phyloP scores from a whole-genome alignment of 1,140 invertebrate species.

The Drosophila rufa region DNA sequence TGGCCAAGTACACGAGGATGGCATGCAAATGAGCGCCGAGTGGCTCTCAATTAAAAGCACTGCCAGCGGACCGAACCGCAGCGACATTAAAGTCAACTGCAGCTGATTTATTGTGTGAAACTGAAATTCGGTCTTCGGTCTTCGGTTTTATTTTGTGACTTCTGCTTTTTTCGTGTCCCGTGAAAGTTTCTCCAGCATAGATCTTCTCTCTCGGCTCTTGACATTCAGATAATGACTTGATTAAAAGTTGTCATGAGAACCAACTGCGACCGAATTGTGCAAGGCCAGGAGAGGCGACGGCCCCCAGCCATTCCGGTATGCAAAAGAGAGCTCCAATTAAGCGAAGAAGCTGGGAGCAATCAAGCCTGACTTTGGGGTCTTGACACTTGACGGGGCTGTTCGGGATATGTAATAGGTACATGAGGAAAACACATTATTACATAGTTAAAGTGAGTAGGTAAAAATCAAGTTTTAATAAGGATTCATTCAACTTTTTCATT shows the following conservation, averaged over 20 bases:
- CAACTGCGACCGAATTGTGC: constrained; percentile 35
- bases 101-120: constrained; percentile 81
- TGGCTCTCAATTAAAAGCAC: constrained; percentile 71
- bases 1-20: constrained; percentile 51
- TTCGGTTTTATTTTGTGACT: constrained; percentile 30
- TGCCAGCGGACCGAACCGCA: constrained; percentile 13
- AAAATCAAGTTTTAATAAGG: not conserved
- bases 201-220: constrained; percentile 35
- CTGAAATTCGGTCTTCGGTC: constrained; percentile 51
- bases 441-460: not conserved
- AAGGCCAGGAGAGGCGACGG: constrained; percentile 24
- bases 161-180: constrained; percentile 45
- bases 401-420: not conserved
- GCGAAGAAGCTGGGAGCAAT: constrained; percentile 32
- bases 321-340: constrained; percentile 66
- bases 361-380: constrained; percentile 9
- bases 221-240: constrained; percentile 78
- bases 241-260: constrained; percentile 80
- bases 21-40: constrained; percentile 64
- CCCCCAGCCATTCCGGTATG: constrained; percentile 19
- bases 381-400: not conserved
- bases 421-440: constrained; percentile 1
- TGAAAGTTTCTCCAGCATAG: constrained; percentile 66
- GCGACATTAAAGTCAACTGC: constrained; percentile 64
- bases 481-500: not conserved